phyloP scores from a whole-genome alignment of 2,797 vertebrate species.

The Siniperca undulata region DNA sequence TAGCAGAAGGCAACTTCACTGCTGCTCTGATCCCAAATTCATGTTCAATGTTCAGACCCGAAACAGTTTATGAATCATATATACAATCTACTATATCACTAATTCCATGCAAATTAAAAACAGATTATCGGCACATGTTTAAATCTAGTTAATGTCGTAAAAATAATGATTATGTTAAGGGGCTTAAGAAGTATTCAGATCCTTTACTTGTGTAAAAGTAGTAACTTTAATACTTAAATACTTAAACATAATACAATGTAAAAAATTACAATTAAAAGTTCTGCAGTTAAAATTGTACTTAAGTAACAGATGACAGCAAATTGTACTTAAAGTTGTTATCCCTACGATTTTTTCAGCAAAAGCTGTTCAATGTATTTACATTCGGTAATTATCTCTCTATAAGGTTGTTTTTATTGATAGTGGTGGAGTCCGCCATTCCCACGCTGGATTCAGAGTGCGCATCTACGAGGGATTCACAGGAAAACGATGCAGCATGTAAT shows the following conservation, averaged over 20 bases:
- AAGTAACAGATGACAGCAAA: not conserved
- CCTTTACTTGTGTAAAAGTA: not conserved
- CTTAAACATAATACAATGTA: not conserved
- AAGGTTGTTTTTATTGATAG: not conserved
- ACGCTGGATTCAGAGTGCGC: not conserved
- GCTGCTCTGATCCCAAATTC: constrained; percentile 23
- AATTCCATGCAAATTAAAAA: not conserved
- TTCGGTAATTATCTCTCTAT: not conserved
- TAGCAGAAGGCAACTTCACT: constrained; percentile 36
- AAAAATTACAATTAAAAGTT: not conserved
- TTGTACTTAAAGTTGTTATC: not conserved
- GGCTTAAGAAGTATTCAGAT: not conserved
- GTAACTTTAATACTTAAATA: too few species aligned
- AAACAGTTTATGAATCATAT: not conserved
- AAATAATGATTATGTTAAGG: not conserved
- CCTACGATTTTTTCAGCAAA: not conserved
- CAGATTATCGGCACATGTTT: not conserved
- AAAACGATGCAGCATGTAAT: not conserved
- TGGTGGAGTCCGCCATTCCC: not conserved
- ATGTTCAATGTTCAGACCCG: constrained; percentile 2
- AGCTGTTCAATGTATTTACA: not conserved
- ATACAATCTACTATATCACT: not conserved
- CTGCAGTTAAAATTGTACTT: not conserved
- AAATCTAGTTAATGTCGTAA: not conserved
- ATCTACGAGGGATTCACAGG: not conserved